Evolutionary conservation across 2,113 vertebrate species (phyloP), one percentile per base, ranked within the genome.

Genomic region (Tetraodon nigroviridis): DNA sequence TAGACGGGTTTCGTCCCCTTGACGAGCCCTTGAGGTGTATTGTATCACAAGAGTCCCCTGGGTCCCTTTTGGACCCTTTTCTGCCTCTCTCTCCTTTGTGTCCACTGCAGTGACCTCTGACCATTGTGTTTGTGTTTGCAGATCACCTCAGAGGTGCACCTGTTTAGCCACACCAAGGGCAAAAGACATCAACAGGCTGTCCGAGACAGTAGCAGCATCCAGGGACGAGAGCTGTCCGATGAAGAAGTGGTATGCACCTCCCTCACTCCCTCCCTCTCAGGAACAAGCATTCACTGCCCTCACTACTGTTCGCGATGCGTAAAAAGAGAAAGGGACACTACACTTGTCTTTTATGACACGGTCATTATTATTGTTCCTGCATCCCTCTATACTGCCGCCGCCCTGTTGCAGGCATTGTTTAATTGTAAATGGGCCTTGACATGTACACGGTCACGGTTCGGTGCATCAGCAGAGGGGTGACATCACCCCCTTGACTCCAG

Each of bases 111-210:
- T 83, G 76, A 88, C 86, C 82, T 81, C 64, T 79, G 80, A 87
- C 83, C 76, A 17, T 44, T 74, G 50, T 84, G 82, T 83, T 83
- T 88, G 76, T 58, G 79, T 73, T 73, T 92, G 87, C 82, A 99
- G 97, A 99, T 99, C 83, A 94, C 95, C 56, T 98, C 97, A 14
- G 97, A 99, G 84, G 96, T 99, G 0, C 94, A 99, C 88, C 94
- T 99, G 81, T 98, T 97, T 81, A 99, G 97, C 78, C 97, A 99
- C 84, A 96, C 94, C 76, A 98, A 97, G 89, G 97, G 96, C 41
- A 97, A 92, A 77, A 92, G 92, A 45, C 97, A 99, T 74, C 96
- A 98, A 61, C 95, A 98, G 76, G 93, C 95, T 1, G 96, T 99
- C 65, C 91, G 97, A 82, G 97, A 99, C 83, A 94, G 95, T 75